Evolutionary conservation across 2,113 vertebrate species (phyloP).

Genomic region (Mellivora capensis): DNA sequence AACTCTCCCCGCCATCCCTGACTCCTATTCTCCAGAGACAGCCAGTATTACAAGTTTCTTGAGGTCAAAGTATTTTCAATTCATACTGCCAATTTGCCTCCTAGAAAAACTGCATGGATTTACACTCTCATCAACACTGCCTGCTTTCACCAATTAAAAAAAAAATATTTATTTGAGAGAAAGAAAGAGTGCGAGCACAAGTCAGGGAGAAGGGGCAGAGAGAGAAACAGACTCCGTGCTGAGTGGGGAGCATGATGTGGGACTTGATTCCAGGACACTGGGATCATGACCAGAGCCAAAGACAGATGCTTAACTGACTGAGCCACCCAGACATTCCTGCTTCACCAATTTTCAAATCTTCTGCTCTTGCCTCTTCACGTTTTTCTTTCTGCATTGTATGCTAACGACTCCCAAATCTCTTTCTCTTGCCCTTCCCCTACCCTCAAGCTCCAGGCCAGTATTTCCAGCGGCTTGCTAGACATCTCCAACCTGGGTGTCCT

Average conservation of each 20-base stretch:
- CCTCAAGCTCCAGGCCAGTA: conserved; percentile 3
- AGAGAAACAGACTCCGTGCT: not conserved
- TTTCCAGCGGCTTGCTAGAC: conserved; percentile 33
- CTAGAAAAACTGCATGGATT: conserved; percentile 2
- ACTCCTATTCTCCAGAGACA: not conserved
- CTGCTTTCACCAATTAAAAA: not conserved
- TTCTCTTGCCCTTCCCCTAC: conserved; percentile 6
- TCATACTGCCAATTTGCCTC: not conserved
- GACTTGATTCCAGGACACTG: not conserved
- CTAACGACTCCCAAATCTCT: not conserved
- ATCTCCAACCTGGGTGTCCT: not conserved
- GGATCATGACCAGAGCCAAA: not conserved
- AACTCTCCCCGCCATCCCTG: not conserved
- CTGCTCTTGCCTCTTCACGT: not conserved
- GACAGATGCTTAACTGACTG: not conserved
- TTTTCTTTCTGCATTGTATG: conserved; percentile 26
- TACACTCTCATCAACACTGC: not conserved
- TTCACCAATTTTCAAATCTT: conserved; percentile 28
- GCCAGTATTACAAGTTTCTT: conserved; percentile 43
- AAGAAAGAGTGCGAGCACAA: too few relatives aligned
- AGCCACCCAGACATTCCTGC: not conserved
- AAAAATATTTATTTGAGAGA: not conserved
- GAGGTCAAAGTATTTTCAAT: not conserved
- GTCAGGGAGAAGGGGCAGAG: not conserved
- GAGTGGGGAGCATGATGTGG: too few relatives aligned